Evolutionary conservation across 2,888 invertebrate genomes (phyloP).

Genomic region (Isoperla grammatica): DNA sequence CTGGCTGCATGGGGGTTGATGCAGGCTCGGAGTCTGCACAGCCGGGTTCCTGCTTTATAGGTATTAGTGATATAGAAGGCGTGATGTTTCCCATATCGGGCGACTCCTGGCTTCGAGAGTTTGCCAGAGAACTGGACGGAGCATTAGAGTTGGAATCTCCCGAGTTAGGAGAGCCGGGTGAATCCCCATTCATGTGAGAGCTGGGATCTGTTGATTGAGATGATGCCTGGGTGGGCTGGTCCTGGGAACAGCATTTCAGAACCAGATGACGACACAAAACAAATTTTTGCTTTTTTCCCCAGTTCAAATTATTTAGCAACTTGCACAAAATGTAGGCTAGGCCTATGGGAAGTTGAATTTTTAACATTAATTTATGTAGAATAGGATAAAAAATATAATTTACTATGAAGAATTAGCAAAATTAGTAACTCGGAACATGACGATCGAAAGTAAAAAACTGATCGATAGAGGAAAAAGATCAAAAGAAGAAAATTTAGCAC

Average conservation of each 20-base stretch:
- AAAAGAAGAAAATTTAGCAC: too few species aligned
- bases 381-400: background rate
- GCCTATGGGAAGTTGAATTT: too few species aligned
- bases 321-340: too few species aligned
- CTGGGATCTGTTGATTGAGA: constrained; percentile 37
- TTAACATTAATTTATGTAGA: too few species aligned
- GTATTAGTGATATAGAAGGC: constrained; percentile 79
- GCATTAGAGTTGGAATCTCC: constrained; percentile 70
- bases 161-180: constrained; percentile 66
- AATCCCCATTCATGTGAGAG: constrained; percentile 51
- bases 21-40: constrained; percentile 33
- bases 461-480: too few species aligned
- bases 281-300: too few species aligned
- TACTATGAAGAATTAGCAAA: too few species aligned
- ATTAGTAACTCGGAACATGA: too few species aligned
- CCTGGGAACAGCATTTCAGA: constrained; percentile 18
- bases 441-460: too few species aligned
- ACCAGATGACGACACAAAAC: too few species aligned
- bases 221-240: constrained; percentile 39
- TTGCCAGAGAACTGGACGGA: constrained; percentile 53
- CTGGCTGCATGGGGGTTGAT: constrained; percentile 43
- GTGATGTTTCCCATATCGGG: constrained; percentile 56
- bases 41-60: constrained; percentile 61
- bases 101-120: constrained; percentile 40
- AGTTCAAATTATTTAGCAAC: too few species aligned